Percentiles rank a stretch among this genome's conserved stretches.
phyloP scores from a whole-genome alignment of 1,140 invertebrate species.

The Riptortus pedestris region DNA sequence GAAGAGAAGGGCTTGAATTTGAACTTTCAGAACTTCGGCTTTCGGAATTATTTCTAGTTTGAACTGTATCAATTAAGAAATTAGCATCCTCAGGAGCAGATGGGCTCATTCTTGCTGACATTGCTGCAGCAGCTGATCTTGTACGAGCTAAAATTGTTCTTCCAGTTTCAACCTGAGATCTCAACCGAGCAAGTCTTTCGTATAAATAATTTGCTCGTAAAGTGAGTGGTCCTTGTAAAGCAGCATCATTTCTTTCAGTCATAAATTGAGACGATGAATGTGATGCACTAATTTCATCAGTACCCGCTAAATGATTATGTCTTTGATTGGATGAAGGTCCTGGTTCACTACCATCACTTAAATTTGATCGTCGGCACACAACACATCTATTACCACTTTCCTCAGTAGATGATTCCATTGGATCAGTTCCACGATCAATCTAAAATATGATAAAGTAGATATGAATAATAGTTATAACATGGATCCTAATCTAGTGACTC shows the following conservation, averaged over 20 bases:
- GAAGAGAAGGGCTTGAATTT: neutral
- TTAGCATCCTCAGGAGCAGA: conserved; percentile 24
- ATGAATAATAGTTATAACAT: too few relatives aligned
- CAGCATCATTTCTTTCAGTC: neutral
- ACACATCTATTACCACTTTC: neutral
- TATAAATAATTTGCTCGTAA: conserved; percentile 3
- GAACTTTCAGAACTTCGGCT: neutral
- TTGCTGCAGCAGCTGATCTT: conserved; percentile 7
- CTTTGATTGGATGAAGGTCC: neutral
- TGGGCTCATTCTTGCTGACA: conserved; percentile 13
- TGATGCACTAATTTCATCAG: conserved; percentile 30
- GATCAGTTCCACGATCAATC: conserved; percentile 56
- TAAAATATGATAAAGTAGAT: conserved; percentile 31
- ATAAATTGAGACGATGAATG: conserved; percentile 20
- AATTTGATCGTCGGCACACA: neutral
- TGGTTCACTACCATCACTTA: neutral
- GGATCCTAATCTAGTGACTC: too few relatives aligned
- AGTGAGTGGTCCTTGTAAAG: neutral
- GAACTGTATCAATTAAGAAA: conserved; percentile 16
- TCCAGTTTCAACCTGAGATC: conserved; percentile 21
- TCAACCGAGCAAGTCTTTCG: conserved; percentile 14
- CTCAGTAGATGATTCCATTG: conserved; percentile 44
- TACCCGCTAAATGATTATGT: conserved; percentile 20
- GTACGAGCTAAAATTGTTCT: conserved; percentile 10
- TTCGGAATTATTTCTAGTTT: neutral